Percentiles rank a stretch among this genome's conserved stretches.
Evolutionary conservation across 2,113 vertebrate species (phyloP).

Genomic region (Lynx canadensis): DNA sequence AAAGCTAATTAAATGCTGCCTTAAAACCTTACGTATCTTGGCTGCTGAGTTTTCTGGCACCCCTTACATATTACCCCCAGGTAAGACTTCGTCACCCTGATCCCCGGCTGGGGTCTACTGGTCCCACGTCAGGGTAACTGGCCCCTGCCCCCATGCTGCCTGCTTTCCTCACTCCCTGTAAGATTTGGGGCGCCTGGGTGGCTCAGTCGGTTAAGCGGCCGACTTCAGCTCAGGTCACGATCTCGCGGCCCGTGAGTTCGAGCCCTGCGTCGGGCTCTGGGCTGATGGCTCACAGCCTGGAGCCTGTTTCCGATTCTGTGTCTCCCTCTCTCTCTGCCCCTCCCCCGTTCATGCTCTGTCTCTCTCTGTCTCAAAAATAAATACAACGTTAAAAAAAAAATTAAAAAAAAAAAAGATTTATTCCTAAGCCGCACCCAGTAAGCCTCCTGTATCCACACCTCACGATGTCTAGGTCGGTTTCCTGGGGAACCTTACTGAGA

Average conservation of each 20-base stretch:
- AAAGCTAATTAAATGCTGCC: neutral
- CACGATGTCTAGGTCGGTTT: neutral
- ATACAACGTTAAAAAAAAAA: too few species aligned
- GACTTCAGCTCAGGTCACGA: too few species aligned
- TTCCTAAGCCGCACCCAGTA: neutral
- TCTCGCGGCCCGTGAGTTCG: too few species aligned
- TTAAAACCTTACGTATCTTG: neutral
- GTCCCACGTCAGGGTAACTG: neutral
- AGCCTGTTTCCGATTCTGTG: too few species aligned
- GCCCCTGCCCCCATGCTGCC: neutral
- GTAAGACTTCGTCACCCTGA: neutral
- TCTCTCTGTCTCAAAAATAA: too few species aligned
- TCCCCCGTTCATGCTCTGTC: too few species aligned
- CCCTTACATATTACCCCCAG: neutral
- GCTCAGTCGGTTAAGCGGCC: too few species aligned
- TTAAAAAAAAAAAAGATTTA: neutral
- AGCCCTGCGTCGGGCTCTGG: too few species aligned
- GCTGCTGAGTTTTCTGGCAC: neutral
- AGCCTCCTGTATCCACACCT: neutral
- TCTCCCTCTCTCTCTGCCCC: too few species aligned
- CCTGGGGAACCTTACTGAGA: neutral
- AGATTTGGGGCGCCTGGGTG: neutral
- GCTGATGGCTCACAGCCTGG: too few species aligned
- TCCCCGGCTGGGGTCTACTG: neutral
- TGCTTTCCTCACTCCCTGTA: neutral